These are phyloP conservation scores for Pollenia labialis DNA, from an alignment of 2,888 invertebrate species.

Conservation along the genomic window DNA sequence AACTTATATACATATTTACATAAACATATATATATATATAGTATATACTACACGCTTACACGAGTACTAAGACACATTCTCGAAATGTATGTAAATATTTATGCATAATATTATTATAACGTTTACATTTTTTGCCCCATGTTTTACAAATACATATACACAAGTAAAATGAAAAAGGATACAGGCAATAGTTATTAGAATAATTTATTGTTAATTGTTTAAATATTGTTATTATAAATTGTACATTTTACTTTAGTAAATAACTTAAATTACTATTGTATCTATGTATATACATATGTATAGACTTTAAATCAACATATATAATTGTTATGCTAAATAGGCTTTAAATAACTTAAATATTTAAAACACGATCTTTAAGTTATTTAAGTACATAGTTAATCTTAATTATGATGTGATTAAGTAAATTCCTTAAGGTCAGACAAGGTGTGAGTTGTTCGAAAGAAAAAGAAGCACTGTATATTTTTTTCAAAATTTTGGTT, in stretches of 20 bases:
- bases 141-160: conserved; percentile 25
- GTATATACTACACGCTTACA: neutral
- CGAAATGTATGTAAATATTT: conserved; percentile 5
- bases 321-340: no score
- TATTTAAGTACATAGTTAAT: no score
- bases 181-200: conserved; percentile 64
- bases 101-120: conserved; percentile 31
- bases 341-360: no score
- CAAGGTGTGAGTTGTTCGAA: no score
- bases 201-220: conserved; percentile 69
- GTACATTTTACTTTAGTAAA: conserved; percentile 32
- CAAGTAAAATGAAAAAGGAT: conserved; percentile 62
- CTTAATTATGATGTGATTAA: no score
- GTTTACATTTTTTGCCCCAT: conserved; percentile 29
- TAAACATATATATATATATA: no score
- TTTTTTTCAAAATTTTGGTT: no score
- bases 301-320: neutral
- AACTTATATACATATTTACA: neutral
- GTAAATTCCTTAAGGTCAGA: no score
- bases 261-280: neutral
- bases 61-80: neutral
- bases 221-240: conserved; percentile 62
- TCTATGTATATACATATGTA: neutral
- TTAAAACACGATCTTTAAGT: no score
- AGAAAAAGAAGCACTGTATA: no score